Base-by-base conservation (phyloP, 1,140 invertebrate genomes). In the Drosophila ercepeae region DNA sequence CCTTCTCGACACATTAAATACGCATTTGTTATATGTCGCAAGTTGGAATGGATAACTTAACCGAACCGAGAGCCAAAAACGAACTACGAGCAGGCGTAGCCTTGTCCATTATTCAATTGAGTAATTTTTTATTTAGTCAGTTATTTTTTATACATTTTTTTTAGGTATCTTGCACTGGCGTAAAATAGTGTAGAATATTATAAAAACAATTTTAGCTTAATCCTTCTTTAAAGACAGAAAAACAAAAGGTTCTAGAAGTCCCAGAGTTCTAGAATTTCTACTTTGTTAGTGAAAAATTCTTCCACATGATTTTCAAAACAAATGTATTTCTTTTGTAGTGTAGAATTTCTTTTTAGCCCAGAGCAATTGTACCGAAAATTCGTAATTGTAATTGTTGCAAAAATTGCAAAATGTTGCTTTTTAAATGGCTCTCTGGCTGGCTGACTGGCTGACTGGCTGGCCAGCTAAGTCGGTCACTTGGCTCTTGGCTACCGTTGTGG, bases 11-110 rank as follows among this genome's bases (percentile, higher is more conserved):
- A 84, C 81, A 81, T 84, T 86, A 84, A 84, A 84, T 84, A 84
- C 81, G 81, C 81, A 84, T 84, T 84, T 84, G 81, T 84, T 78
- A 84, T 75, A 58, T 86, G 81, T 86, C 74, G 81, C 75, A 86
- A 84, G 72, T 53, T 44, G 75, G 27, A 69, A 60, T 55, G 39
- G 21, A 61, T 58, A 50, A 52, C 73, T 68, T 75, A 57, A 44
- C 51, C 53, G 65, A 57, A 44, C 51, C 53, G 65, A 63, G 59
- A 53, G 60, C 44, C 50, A 54, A 52, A 54, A 44, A n/a, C 45
- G 19, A 50, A 34, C 14, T 44, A 13, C 23, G 55, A 36, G 70
- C 63, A 69, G 76, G 69, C 75, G 70, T 74, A 75, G 72, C 58
- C 54, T 67, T 44, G 57, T 58, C 49, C 67, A 82, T 82, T 77